Conservation (phyloP, 2,113 vertebrate genomes). For the Nansenia antarctica region DNA sequence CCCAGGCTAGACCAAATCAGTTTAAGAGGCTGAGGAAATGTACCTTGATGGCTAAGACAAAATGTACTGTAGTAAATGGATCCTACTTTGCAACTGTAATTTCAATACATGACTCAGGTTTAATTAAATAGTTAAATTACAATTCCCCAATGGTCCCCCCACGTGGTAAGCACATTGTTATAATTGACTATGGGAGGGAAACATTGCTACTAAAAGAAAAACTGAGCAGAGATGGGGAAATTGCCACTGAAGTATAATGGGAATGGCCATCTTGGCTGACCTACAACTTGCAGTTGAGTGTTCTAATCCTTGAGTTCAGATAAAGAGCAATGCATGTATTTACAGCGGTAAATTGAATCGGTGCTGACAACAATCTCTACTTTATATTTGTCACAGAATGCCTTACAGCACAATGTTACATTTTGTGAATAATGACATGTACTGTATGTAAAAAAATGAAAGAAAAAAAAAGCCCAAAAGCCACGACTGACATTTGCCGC, state of each 20-base stretch:
- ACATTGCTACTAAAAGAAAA: not conserved
- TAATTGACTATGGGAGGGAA: not conserved
- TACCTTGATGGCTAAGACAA: not conserved
- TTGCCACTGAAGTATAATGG: not conserved
- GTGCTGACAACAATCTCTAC: too few relatives aligned
- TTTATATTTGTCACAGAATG: too few relatives aligned
- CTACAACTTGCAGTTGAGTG: not conserved
- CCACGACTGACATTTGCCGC: conserved; percentile 25
- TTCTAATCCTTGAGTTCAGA: not conserved
- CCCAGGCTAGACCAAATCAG: not conserved
- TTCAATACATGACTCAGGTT: not conserved
- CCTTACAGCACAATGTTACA: too few relatives aligned
- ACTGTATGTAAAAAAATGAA: too few relatives aligned
- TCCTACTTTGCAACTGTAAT: not conserved
- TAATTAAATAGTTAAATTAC: not conserved
- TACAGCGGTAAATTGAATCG: not conserved
- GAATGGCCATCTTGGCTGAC: not conserved
- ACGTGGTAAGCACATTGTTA: not conserved
- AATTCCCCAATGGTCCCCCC: not conserved
- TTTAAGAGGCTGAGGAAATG: conserved; percentile 8
- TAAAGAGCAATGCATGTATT: conserved; percentile 7
- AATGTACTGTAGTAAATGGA: not conserved
- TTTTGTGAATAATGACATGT: too few relatives aligned
- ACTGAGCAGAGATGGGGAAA: conserved; percentile 6
- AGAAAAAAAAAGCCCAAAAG: too few relatives aligned